These are phyloP conservation scores for Orius laevigatus DNA, from an alignment of 1,140 invertebrate genomes.

Conservation along the genomic window DNA sequence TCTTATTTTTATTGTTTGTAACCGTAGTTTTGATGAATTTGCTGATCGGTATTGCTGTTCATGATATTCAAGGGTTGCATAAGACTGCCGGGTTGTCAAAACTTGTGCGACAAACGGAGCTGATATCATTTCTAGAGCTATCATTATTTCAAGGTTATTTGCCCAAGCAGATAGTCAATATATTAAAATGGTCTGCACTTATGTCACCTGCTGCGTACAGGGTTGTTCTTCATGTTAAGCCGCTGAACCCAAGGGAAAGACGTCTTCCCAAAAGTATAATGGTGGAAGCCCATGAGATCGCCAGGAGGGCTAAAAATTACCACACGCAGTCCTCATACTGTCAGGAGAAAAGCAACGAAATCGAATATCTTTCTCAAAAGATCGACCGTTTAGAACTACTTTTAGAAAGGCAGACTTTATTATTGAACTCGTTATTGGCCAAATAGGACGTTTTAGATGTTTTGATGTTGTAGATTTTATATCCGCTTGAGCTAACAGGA, in stretches of 20 bases:
- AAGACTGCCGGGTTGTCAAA: conserved; percentile 59
- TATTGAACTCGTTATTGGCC: no score
- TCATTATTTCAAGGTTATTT: conserved; percentile 51
- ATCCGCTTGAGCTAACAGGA: conserved; percentile 66
- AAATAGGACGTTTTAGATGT: no score
- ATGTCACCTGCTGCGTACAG: conserved; percentile 58
- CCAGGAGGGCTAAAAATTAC: conserved; percentile 32
- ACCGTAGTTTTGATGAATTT: conserved; percentile 70
- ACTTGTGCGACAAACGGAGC: conserved; percentile 56
- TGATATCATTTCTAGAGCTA: conserved; percentile 56
- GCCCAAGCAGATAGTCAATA: conserved; percentile 44
- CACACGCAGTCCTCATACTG: not conserved
- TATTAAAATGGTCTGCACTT: conserved; percentile 53
- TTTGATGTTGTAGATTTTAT: conserved; percentile 42
- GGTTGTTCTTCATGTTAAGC: conserved; percentile 59
- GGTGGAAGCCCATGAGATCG: conserved; percentile 54
- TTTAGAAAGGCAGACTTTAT: no score
- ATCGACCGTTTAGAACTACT: no score
- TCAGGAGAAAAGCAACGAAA: no score
- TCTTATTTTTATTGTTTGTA: conserved; percentile 56
- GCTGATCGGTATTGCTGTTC: conserved; percentile 60
- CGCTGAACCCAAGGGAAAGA: conserved; percentile 61
- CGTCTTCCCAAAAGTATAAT: conserved; percentile 56
- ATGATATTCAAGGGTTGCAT: conserved; percentile 59
- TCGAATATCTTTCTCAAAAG: no score